Conservation (phyloP, 2,113 vertebrate genomes). For the Pomatorhinus ruficollis region DNA sequence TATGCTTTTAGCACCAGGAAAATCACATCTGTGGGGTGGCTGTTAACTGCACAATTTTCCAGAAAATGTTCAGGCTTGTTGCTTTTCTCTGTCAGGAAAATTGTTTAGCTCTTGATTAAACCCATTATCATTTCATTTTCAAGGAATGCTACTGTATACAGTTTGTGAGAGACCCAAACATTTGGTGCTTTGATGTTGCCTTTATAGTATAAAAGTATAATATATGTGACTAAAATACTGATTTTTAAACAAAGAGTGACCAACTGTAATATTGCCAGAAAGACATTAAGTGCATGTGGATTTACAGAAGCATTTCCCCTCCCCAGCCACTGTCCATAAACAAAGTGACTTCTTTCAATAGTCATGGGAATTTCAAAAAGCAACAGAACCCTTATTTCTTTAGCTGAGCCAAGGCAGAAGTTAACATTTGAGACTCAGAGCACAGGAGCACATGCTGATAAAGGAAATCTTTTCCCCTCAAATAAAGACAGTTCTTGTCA, state of each 20-base stretch:
- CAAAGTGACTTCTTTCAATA: neutral
- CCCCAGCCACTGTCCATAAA: neutral
- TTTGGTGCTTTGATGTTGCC: neutral
- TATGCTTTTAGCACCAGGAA: neutral
- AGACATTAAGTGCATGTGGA: neutral
- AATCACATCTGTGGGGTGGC: neutral
- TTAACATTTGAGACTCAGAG: slow-evolving; percentile 10
- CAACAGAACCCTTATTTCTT: neutral
- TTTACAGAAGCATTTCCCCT: neutral
- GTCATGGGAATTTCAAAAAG: neutral
- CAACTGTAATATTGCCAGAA: neutral
- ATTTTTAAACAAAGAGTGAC: neutral
- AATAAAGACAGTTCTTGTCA: neutral
- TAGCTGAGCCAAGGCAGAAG: slow-evolving; percentile 50
- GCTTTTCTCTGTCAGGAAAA: neutral
- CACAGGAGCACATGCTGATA: neutral
- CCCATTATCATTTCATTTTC: neutral
- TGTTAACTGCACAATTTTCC: neutral
- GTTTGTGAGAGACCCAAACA: neutral
- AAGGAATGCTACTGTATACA: neutral
- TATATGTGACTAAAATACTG: neutral
- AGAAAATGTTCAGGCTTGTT: neutral
- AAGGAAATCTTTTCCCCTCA: neutral
- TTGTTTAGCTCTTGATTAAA: neutral
- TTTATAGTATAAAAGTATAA: neutral